phyloP scores from a whole-genome alignment of 2,888 invertebrate species.

The Lochmaea crataegi region DNA sequence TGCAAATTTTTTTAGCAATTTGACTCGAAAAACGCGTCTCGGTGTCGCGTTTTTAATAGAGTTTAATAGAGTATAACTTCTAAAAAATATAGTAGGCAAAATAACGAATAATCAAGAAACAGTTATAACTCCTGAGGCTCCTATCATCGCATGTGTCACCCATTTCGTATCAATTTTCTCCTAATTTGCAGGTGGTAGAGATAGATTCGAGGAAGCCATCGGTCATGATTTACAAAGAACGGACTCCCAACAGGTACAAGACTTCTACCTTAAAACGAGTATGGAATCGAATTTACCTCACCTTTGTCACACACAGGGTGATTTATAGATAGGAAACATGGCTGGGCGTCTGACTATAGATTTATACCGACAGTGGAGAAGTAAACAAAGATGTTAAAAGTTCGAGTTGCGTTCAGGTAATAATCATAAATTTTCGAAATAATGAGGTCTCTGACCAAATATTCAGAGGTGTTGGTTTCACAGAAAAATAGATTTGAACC shows the following conservation, averaged over 20 bases:
- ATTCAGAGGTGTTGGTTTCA: conserved; percentile 31
- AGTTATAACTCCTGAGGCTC: neutral
- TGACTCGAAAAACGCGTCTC: too few relatives aligned
- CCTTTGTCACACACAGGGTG: conserved; percentile 44
- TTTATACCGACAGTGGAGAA: conserved; percentile 43
- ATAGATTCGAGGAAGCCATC: conserved; percentile 51
- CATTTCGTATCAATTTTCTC: conserved; percentile 32
- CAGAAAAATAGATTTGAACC: conserved; percentile 15
- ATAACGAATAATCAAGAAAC: neutral
- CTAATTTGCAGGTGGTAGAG: conserved; percentile 49
- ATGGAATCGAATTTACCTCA: conserved; percentile 48
- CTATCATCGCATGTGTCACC: conserved; percentile 24
- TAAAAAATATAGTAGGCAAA: neutral
- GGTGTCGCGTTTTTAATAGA: too few relatives aligned
- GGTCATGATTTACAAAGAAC: conserved; percentile 44
- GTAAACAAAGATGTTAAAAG: conserved; percentile 47
- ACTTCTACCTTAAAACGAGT: conserved; percentile 47
- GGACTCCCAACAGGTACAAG: conserved; percentile 46
- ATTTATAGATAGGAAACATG: conserved; percentile 45
- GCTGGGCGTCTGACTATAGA: conserved; percentile 44
- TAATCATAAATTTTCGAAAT: conserved; percentile 46
- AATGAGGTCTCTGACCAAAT: conserved; percentile 36
- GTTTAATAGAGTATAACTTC: too few relatives aligned
- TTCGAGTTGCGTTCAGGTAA: conserved; percentile 38
- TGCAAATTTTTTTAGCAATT: too few relatives aligned